These are phyloP conservation scores for Bambusicola thoracicus DNA, from an alignment of 2,113 vertebrate genomes.

Conservation along the genomic window DNA sequence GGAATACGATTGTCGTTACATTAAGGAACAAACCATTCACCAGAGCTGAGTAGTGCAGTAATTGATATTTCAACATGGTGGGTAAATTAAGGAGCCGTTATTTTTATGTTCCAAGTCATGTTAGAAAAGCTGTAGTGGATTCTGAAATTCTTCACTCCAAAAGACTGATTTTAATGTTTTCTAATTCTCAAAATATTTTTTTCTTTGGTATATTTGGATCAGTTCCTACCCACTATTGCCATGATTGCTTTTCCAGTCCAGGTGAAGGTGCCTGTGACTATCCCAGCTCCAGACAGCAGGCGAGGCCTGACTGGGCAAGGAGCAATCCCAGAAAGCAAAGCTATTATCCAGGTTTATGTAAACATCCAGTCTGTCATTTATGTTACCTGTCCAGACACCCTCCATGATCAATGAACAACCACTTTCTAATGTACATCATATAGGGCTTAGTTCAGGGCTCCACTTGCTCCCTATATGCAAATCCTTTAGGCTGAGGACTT, in stretches of 20 bases:
- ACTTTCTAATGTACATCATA: neutral
- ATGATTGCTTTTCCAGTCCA: neutral
- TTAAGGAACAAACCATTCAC: slow-evolving; percentile 56
- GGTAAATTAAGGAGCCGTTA: slow-evolving; percentile 32
- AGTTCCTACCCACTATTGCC: neutral
- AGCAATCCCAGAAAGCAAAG: neutral
- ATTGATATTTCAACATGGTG: slow-evolving; percentile 47
- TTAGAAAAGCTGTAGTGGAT: neutral
- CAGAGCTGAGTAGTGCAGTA: slow-evolving; percentile 24
- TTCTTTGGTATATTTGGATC: neutral
- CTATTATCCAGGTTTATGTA: neutral
- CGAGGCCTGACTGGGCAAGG: neutral
- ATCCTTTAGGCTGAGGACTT: neutral
- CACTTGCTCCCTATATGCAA: neutral
- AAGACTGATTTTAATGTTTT: neutral
- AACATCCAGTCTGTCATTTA: neutral
- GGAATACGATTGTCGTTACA: slow-evolving; percentile 50
- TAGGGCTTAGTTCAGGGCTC: neutral
- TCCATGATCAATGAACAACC: no score
- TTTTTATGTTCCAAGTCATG: slow-evolving; percentile 16
- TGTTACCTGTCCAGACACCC: neutral
- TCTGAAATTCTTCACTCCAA: neutral
- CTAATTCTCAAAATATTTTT: neutral
- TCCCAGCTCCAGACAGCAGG: neutral
- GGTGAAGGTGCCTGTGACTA: neutral